Evolutionary conservation across 2,797 vertebrate genomes (phyloP).

Genomic region (Falco novaeseelandiae): DNA sequence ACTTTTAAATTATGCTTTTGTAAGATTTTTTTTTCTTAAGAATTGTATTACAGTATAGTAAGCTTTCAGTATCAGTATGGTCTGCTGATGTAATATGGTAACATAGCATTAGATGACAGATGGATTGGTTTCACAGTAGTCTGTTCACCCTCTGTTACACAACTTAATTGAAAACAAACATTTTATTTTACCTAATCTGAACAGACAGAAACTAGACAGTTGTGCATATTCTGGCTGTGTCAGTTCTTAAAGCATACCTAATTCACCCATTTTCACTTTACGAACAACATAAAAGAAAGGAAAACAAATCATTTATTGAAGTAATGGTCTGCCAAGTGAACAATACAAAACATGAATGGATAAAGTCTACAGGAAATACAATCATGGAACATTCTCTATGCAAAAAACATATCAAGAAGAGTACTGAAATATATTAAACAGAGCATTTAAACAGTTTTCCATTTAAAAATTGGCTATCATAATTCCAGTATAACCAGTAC

Average conservation of each 20-base stretch:
- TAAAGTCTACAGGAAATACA: neutral
- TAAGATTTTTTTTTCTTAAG: neutral
- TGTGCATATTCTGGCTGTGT: neutral
- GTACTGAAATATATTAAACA: neutral
- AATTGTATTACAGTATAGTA: neutral
- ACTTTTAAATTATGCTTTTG: neutral
- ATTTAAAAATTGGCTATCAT: neutral
- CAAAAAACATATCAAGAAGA: neutral
- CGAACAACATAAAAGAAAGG: neutral
- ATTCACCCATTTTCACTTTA: neutral
- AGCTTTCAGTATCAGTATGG: neutral
- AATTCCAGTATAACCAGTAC: neutral
- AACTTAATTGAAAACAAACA: constrained; percentile 25
- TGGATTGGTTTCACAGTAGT: constrained; percentile 14
- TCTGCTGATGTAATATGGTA: neutral
- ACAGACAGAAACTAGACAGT: neutral
- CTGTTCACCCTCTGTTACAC: neutral
- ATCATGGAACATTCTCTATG: neutral
- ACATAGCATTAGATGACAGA: neutral
- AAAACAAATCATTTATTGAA: neutral
- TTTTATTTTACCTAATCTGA: neutral
- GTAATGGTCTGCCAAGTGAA: neutral
- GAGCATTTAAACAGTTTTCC: neutral
- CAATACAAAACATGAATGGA: neutral
- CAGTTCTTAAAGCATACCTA: neutral